Base-by-base conservation (phyloP, 2,888 invertebrate genomes). In the Zygothrica quintamaculata region DNA sequence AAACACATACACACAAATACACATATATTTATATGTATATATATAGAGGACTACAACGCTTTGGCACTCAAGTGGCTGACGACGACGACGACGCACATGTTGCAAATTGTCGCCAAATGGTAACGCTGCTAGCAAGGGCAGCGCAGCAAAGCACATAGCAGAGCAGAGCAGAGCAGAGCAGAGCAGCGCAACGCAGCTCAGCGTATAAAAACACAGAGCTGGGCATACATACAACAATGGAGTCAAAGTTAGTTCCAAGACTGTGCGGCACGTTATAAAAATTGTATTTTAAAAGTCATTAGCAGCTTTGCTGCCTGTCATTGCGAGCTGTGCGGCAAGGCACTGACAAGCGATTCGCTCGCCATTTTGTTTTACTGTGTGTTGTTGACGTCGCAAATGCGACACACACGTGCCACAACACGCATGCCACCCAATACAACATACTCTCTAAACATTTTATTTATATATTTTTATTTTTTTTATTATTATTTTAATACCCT, bases 221-320 rank as follows among this genome's bases (percentile, higher is more conserved):
- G 18, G 18, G 18, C 29, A 29, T 9, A 53, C 46, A 47, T 57
- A 29, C 29, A 29, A 59, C 42, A 56, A 56, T 29, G 36, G 60
- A 57, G 53, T 48, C 58, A 42, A 52, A 46, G 34, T 13, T 34
- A 48, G 44, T 33, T 37, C 1, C 12, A 34, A 43, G 40, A 64
- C 52, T 43, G 18, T n/a, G 31, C 1, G 15, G 40, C 78, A 77
- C 52, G 78, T 74, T 78, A 70, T 67, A 78, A 78, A 75, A 75
- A 67, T 71, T 67, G 75, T 64, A 75, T 65, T 89, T 87, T 82
- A 79, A 88, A 89, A 89, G 88, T 89, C 89, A 89, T 89, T 88
- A 89, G 89, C 88, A 88, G 88, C 77, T 88, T 87, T 81, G 69
- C 82, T 77, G 69, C 66, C 77, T 70, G 75, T 70, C 70, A 68